These are phyloP conservation scores for Glyphotaelius pellucidus DNA, from an alignment of 2,888 invertebrate species.

Conservation along the genomic window DNA sequence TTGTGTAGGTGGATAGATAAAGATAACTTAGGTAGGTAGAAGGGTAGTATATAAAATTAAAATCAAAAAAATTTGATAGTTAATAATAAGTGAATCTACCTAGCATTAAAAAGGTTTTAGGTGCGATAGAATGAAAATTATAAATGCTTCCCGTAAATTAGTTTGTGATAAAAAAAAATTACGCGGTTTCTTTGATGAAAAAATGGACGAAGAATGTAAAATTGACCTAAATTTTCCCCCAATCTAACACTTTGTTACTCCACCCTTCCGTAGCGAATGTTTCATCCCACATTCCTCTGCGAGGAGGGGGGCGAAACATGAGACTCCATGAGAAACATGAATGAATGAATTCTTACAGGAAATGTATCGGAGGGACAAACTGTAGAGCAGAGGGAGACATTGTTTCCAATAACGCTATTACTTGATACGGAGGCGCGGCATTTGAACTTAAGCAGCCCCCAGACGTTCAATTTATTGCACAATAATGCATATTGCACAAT, in stretches of 20 bases:
- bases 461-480: no score
- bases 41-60: no score
- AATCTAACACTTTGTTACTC: neutral
- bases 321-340: neutral
- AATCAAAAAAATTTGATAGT: no score
- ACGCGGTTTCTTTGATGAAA: neutral
- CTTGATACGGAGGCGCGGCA: neutral
- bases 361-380: neutral
- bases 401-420: neutral
- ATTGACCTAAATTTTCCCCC: conserved; percentile 35
- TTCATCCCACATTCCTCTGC: conserved; percentile 29
- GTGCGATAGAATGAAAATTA: neutral
- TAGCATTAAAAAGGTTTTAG: neutral
- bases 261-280: conserved; percentile 38
- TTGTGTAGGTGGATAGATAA: no score
- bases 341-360: neutral
- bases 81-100: neutral
- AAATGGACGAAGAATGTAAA: neutral
- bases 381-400: neutral
- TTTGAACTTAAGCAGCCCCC: neutral
- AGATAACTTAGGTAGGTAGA: no score
- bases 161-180: neutral
- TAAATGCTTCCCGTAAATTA: neutral
- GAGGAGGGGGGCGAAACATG: neutral
- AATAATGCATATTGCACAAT: no score